phyloP scores from a whole-genome alignment of 2,797 vertebrate genomes.

The Neopelma chrysocephalum region DNA sequence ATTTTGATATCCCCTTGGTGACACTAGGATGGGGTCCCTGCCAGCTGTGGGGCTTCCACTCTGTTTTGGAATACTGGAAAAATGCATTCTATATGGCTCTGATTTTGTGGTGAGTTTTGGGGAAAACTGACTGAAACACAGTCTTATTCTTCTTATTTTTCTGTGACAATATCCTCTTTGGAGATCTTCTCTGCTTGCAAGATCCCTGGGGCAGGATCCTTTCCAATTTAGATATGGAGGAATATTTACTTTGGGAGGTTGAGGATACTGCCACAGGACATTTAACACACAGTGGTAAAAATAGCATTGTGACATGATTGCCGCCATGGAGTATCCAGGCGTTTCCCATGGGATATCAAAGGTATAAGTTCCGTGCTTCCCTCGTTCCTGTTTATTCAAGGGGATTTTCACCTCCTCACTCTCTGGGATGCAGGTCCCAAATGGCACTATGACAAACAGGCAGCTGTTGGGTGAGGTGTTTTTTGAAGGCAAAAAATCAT shows the following conservation, averaged over 20 bases:
- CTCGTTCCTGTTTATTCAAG: not conserved
- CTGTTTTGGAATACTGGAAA: not conserved
- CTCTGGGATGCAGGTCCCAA: not conserved
- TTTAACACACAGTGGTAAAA: not conserved
- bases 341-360: not conserved
- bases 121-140: not conserved
- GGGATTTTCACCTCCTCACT: not conserved
- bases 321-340: not conserved
- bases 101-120: not conserved
- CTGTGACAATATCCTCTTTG: not conserved
- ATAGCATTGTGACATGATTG: not conserved
- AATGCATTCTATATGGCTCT: not conserved
- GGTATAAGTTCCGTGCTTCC: not conserved
- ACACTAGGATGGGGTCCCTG: not conserved
- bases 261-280: not conserved
- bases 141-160: not conserved
- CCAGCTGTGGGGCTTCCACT: not conserved
- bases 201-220: not conserved
- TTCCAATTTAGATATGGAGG: not conserved
- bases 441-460: not conserved
- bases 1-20: not conserved
- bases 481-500: not conserved
- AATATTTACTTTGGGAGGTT: not conserved
- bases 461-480: not conserved
- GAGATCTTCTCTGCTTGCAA: not conserved